Conservation (phyloP, 2,113 vertebrate genomes). For the Ctenomys sociabilis region DNA sequence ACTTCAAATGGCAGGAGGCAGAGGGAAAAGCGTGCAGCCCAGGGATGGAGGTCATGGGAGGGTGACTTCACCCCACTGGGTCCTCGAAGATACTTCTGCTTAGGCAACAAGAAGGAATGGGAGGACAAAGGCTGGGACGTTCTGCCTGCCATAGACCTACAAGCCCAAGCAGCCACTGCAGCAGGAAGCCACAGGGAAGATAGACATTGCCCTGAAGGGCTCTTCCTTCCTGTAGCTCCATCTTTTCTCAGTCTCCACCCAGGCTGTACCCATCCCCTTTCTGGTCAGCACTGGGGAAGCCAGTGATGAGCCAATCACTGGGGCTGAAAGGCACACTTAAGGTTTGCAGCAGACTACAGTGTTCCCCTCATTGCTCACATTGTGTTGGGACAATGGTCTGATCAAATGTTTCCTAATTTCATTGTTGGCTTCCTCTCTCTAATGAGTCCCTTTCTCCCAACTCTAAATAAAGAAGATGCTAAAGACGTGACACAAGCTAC, state of each 20-base stretch:
- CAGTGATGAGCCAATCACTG: background rate
- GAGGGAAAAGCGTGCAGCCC: background rate
- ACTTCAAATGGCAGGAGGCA: background rate
- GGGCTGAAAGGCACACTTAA: background rate
- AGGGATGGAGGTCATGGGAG: background rate
- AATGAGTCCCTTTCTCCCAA: conserved; percentile 76
- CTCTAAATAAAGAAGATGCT: conserved; percentile 76
- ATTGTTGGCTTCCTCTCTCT: conserved; percentile 75
- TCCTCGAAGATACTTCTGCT: background rate
- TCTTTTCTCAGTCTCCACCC: too few relatives aligned
- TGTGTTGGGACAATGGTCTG: conserved; percentile 76
- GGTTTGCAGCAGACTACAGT: conserved; percentile 62
- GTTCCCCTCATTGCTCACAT: conserved; percentile 69
- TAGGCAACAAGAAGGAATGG: background rate
- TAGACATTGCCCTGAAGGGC: background rate
- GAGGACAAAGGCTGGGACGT: background rate
- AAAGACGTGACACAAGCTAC: conserved; percentile 63
- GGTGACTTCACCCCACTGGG: background rate
- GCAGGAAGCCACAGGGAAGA: background rate
- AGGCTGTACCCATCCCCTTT: background rate
- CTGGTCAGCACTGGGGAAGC: background rate
- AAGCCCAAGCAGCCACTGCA: background rate
- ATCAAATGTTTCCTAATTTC: conserved; percentile 80
- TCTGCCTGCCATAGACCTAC: too few relatives aligned
- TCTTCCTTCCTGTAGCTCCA: background rate